phyloP scores from a whole-genome alignment of 2,888 invertebrate genomes.

The Dryobota labecula region DNA sequence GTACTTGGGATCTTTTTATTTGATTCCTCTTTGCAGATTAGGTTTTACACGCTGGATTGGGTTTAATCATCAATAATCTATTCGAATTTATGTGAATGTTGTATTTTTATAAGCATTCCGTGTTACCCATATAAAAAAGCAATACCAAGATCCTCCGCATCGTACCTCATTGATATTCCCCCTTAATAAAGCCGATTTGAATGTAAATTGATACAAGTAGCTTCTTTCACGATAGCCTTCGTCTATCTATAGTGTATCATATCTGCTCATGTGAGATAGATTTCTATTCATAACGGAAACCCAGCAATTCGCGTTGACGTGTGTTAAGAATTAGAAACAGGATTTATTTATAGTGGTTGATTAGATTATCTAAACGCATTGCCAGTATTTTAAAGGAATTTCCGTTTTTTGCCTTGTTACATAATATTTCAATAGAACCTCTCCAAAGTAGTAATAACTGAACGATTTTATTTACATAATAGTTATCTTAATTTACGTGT shows the following conservation, averaged over 20 bases:
- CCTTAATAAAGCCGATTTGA: constrained; percentile 76
- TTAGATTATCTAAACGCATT: constrained; percentile 9
- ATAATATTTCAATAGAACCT: constrained; percentile 17
- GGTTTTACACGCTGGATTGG: constrained; percentile 16
- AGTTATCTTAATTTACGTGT: constrained; percentile 59
- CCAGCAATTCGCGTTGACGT: constrained; percentile 55
- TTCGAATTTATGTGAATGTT: constrained; percentile 21
- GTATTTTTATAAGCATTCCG: constrained; percentile 37
- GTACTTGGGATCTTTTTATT: constrained; percentile 23
- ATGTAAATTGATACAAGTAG: constrained; percentile 78
- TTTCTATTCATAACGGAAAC: constrained; percentile 66
- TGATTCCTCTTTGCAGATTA: constrained; percentile 31
- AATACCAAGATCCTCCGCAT: constrained; percentile 62
- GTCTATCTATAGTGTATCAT: constrained; percentile 73
- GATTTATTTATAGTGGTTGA: constrained; percentile 33
- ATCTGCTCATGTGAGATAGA: constrained; percentile 73
- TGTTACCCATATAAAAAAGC: constrained; percentile 57
- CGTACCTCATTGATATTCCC: constrained; percentile 76
- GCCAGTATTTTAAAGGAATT: constrained; percentile 15
- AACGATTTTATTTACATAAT: constrained; percentile 32
- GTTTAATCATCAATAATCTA: constrained; percentile 34
- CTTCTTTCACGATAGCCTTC: constrained; percentile 73
- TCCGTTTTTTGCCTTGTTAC: constrained; percentile 10
- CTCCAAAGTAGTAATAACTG: constrained; percentile 27
- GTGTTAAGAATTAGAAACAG: constrained; percentile 48